Evolutionary conservation across 2,113 vertebrate species (phyloP).

Genomic region (Onychostoma macrolepis): DNA sequence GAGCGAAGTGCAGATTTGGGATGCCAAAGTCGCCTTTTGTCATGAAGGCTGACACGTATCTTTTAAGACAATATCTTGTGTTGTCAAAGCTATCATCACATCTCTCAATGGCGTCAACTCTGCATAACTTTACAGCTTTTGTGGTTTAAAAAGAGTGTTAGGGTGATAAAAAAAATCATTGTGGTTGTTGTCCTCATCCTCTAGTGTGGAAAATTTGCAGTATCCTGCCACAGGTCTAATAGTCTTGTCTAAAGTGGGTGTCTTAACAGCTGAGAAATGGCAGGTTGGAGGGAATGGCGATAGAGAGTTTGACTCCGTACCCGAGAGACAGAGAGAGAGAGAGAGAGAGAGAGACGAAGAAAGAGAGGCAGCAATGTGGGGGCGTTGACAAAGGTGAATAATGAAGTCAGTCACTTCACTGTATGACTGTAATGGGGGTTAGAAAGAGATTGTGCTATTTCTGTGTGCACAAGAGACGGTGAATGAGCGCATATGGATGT

Average conservation of each 20-base stretch:
- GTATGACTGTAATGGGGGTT: slow-evolving; percentile 51
- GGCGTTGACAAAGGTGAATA: slow-evolving; percentile 55
- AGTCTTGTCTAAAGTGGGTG: slow-evolving; percentile 25
- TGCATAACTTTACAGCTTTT: slow-evolving; percentile 34
- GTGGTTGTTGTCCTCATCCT: background rate
- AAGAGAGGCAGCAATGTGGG: slow-evolving; percentile 26
- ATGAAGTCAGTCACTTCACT: slow-evolving; percentile 49
- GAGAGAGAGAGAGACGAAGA: slow-evolving; percentile 1
- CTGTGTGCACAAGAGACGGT: slow-evolving; percentile 35
- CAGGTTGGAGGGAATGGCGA: slow-evolving; percentile 6
- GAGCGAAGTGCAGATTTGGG: background rate
- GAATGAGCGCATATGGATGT: slow-evolving; percentile 25
- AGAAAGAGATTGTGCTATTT: slow-evolving; percentile 36
- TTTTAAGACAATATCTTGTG: slow-evolving; percentile 16
- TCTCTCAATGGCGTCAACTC: slow-evolving; percentile 38
- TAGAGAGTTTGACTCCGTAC: background rate
- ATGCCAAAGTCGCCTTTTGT: background rate
- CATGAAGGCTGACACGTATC: slow-evolving; percentile 2
- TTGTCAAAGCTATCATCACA: slow-evolving; percentile 27
- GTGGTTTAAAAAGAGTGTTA: background rate
- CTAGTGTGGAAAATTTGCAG: slow-evolving; percentile 11
- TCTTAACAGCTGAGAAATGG: slow-evolving; percentile 35
- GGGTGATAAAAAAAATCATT: slow-evolving; percentile 21
- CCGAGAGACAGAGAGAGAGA: slow-evolving; percentile 15
- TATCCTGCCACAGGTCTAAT: slow-evolving; percentile 49